Evolutionary conservation across 2,113 vertebrate species (phyloP), one percentile per base, ranked within the genome.

Genomic region (Cephalopholis sonnerati): DNA sequence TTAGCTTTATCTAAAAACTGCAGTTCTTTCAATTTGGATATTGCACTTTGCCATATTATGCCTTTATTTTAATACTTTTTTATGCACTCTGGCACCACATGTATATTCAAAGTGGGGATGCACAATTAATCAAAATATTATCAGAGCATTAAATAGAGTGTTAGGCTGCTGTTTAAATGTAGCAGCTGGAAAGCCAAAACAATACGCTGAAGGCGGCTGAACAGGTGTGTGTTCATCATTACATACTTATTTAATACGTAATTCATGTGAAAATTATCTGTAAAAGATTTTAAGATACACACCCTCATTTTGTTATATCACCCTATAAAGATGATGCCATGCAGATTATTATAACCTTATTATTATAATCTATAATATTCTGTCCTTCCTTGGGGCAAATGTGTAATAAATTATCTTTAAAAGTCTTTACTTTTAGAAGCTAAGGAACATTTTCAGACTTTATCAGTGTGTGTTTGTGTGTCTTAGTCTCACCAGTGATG

Each of bases 401-500:
- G 55, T 25, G 2, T 44, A 44, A 18, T 3, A 11, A 29, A 13
- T 70, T 15, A 10, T 2, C 15, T 54, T 44, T 6, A 46, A 0
- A 25, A 41, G 4, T 70, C 3, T 39, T 24, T 17, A 39, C 8
- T 27, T 71, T 36, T 18, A 25, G 5, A 69, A 18, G 5, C 18
- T 67, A 2, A 22, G 0, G 18, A 54, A 18, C n/a, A 1, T 27
- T 10, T 32, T 55, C 51, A 46, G n/a, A 9, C n/a, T 69, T 36
- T 79, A n/a, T 70, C 32, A 11, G 57, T 58, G 22, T 53, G 57
- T 58, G 22, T 53, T 20, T 36, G 20, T 50, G 48, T 8, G 22
- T 39, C 2, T 57, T 3, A 17, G 18, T 83, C 95, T 95, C 87
- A 99, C 98, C 98, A 83, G 96, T 79, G 65, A 98, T 94, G 41